Conservation (phyloP, 2,113 vertebrate species). For the Gasterosteus aculeatus region DNA sequence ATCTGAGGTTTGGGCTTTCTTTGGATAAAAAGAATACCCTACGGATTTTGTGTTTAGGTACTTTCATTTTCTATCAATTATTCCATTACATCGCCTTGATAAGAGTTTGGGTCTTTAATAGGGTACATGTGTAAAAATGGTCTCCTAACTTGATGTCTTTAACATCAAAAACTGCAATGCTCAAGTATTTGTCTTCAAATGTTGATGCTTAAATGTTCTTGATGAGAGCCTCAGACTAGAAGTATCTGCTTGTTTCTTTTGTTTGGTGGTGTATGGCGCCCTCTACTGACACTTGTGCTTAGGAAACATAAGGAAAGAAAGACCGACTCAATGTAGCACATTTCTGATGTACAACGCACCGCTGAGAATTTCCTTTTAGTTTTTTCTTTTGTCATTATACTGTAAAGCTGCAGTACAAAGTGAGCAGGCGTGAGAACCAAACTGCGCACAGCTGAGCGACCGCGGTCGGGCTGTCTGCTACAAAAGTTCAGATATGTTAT, state of each 20-base stretch:
- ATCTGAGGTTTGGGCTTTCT: not conserved
- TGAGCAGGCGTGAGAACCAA: slow-evolving; percentile 6
- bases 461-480: slow-evolving; percentile 35
- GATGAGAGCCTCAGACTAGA: not conserved
- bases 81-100: not conserved
- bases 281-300: slow-evolving; percentile 11
- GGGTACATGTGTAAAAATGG: not conserved
- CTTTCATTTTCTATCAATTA: not conserved
- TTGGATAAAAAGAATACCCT: no score
- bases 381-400: not conserved
- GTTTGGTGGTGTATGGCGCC: slow-evolving; percentile 32
- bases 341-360: not conserved
- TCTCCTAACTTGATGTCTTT: not conserved
- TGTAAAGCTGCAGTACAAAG: slow-evolving; percentile 4
- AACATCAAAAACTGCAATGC: not conserved
- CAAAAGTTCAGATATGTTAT: slow-evolving; percentile 31
- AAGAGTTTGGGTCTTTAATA: not conserved
- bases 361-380: not conserved
- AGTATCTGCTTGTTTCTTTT: not conserved
- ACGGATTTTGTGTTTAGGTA: not conserved
- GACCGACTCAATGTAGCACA: not conserved
- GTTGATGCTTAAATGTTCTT: not conserved
- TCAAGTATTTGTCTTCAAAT: not conserved
- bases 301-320: not conserved
- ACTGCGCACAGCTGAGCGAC: slow-evolving; percentile 31